Base-by-base conservation (phyloP, 2,797 vertebrate species). In the Cossypha niveicapilla region DNA sequence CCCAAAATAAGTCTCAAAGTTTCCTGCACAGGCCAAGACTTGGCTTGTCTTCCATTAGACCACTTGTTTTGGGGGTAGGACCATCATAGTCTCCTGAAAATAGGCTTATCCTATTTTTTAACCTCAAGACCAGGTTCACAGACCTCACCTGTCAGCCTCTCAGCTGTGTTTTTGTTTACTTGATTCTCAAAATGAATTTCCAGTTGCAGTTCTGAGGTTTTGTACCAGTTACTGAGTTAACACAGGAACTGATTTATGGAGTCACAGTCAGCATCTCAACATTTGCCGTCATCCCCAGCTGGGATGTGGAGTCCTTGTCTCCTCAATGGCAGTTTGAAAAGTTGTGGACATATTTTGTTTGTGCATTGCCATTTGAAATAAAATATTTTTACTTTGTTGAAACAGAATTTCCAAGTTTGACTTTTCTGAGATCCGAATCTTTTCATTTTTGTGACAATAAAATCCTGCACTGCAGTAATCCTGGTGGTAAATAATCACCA, bases 41-140 rank as follows among this genome's bases (percentile, higher is more conserved):
- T 4, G 0, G 0, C 30, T 23, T 3, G 1, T 18, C n/a, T 57
- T 61, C 30, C 21, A 28, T 44, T 8, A 37, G 77, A 66, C 3
- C 35, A 41, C 5, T 2, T 57, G 83, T 82, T 22, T 32, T 75
- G 39, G 41, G 68, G 5, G 3, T 10, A n/a, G 22, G 14, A 42
- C 22, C 11, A 34, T 23, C 30, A 8, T 2, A 22, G 23, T 14
- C 9, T 19, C 21, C 25, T n/a, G 37, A 72, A 66, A 6, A 14
- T 2, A 70, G n/a, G 11, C 10, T 82, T 56, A 35, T 50, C 47
- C 18, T 18, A 42, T 42, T 42, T 42, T 42, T 42, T 42, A 42
- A 42, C 41, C 44, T 71, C 22, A 60, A 25, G 7, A 61, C 2
- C 19, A 60, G 8, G 5, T 66, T 72, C 53, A 41, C 23, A 78